Percentiles rank a stretch among this genome's conserved stretches.
These are phyloP conservation scores for Ctenodactylus gundi DNA, from an alignment of 2,113 vertebrate species.

Conservation along the genomic window DNA sequence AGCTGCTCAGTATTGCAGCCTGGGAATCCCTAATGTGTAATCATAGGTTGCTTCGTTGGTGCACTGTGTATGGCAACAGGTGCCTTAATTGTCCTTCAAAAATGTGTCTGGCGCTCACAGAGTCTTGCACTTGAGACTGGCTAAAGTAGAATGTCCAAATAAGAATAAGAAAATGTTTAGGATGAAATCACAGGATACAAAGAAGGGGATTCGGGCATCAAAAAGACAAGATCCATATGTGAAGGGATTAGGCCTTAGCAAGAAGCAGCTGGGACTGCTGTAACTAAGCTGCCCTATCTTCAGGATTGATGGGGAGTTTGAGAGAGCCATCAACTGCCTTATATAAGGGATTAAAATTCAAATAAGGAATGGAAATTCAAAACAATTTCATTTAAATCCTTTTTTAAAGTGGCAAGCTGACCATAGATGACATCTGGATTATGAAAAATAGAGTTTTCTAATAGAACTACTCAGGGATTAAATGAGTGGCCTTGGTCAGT, in stretches of 20 bases:
- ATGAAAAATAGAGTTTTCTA: constrained; percentile 4
- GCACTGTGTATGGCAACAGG: background rate
- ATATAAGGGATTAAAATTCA: constrained; percentile 26
- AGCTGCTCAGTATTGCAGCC: background rate
- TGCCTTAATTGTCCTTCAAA: background rate
- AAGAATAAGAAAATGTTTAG: background rate
- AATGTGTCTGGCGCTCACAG: background rate
- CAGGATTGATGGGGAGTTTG: background rate
- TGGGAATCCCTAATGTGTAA: background rate
- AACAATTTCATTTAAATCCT: constrained; percentile 28
- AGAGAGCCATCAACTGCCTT: background rate
- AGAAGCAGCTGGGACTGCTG: background rate
- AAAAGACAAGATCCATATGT: background rate
- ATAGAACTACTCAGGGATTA: background rate
- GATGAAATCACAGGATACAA: background rate
- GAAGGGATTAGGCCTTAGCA: background rate
- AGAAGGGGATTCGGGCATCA: background rate
- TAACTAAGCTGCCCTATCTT: background rate
- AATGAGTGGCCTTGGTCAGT: background rate
- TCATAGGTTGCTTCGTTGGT: background rate
- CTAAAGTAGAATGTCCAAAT: background rate
- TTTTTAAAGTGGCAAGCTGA: constrained; percentile 17
- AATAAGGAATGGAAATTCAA: constrained; percentile 37
- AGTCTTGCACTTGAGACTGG: background rate
- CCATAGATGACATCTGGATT: constrained; percentile 16